phyloP scores from a whole-genome alignment of 1,140 invertebrate genomes.

The Halictus rubicundus region DNA sequence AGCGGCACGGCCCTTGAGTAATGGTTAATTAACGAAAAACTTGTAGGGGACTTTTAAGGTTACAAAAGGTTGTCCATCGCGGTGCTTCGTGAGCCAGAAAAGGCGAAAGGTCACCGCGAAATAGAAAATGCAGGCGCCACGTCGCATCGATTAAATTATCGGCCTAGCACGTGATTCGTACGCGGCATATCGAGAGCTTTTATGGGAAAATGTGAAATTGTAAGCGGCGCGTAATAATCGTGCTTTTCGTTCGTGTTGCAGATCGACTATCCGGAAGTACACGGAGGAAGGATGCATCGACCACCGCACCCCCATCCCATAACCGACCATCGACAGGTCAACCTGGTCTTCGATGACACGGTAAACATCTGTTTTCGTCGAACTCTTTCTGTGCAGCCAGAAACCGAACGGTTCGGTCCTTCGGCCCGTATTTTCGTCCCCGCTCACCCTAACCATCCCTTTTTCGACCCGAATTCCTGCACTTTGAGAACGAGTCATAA shows the following conservation, averaged over 20 bases:
- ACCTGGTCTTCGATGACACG: slow-evolving; percentile 83
- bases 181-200: background rate
- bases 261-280: slow-evolving; percentile 91
- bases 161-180: background rate
- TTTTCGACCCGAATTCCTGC: background rate
- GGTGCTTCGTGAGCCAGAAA: background rate
- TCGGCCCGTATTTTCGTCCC: background rate
- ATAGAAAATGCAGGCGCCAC: background rate
- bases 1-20: background rate
- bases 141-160: background rate
- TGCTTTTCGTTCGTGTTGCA: slow-evolving; percentile 76
- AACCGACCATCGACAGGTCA: slow-evolving; percentile 82
- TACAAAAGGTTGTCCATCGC: background rate
- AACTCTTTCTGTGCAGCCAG: background rate
- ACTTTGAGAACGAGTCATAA: background rate
- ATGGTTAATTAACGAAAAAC: background rate
- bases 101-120: slow-evolving; percentile 11
- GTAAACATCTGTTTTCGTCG: slow-evolving; percentile 77
- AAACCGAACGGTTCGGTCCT: background rate
- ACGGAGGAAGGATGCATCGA: slow-evolving; percentile 81
- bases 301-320: slow-evolving; percentile 80
- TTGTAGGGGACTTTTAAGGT: background rate
- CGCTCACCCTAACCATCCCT: background rate
- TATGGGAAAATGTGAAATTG: background rate
- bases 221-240: background rate